A percentile compares a stretch with the other conserved stretches of the same genome.
Conservation (phyloP, 2,888 invertebrate genomes). For the Pycnomerus fuliginosus region DNA sequence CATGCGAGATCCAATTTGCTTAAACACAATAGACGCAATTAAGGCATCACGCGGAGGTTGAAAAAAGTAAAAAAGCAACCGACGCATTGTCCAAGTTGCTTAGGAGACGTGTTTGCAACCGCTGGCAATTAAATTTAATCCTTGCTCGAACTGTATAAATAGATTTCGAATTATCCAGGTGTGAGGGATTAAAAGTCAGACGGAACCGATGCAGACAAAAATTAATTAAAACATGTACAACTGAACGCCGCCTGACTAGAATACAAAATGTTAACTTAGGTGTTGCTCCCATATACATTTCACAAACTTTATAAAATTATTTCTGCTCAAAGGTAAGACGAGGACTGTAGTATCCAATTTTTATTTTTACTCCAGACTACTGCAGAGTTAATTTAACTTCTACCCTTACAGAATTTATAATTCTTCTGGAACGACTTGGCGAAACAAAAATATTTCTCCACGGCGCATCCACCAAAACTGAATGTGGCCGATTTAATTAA, state of each 20-base stretch:
- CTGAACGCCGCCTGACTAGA: conserved; percentile 34
- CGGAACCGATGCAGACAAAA: conserved; percentile 36
- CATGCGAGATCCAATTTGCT: conserved; percentile 16
- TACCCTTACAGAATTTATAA: no score
- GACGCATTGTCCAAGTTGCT: no score
- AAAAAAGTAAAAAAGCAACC: no score
- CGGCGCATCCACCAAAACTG: no score
- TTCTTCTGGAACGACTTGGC: no score
- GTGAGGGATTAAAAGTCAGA: conserved; percentile 31
- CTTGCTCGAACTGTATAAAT: conserved; percentile 10
- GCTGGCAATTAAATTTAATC: background rate
- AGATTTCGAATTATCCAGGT: conserved; percentile 35
- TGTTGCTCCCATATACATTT: conserved; percentile 11
- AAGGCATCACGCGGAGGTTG: no score
- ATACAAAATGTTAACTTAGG: conserved; percentile 29
- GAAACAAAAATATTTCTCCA: no score
- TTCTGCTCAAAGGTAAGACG: conserved; percentile 19
- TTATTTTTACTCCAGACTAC: conserved; percentile 16
- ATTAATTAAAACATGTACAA: conserved; percentile 40
- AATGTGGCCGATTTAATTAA: no score
- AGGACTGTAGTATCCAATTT: conserved; percentile 17
- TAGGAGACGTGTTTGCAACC: no score
- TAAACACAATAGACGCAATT: conserved; percentile 19
- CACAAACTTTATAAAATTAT: conserved; percentile 13
- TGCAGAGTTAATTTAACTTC: conserved; percentile 18